Evolutionary conservation across 1,140 invertebrate species (phyloP), one percentile per base, ranked within the genome.

Genomic region (Calephelis virginiensis): DNA sequence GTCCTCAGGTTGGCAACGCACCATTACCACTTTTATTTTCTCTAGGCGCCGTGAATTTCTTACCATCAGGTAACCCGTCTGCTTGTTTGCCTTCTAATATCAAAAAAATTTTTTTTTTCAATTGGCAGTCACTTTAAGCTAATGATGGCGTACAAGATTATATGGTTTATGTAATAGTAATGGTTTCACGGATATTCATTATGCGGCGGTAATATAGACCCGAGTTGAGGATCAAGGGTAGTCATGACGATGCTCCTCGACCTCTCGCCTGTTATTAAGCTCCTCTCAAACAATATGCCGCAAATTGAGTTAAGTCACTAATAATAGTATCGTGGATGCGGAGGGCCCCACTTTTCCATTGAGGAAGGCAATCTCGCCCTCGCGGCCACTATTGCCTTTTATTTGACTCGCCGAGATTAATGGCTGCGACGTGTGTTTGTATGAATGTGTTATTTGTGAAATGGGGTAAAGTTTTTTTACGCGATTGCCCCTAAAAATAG

Each of bases 221-320:
- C 63, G 14, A 48, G 59, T 63, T 68, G 66, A 7, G 68, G 84
- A 85, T 86, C 78, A 80, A 76, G 81, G 76, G 84, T 87, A 83
- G 81, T 77, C 83, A 88, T 87, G 84, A 71, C 78, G 79, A 86
- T 85, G 78, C 72, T 75, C 71, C 74, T 69, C 78, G 74, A 77
- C 76, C 82, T 86, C 78, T 83, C 78, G 81, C 78, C 80, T 88
- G 81, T 89, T 88, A 90, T 90, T 89, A 90, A 84, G 82, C 81
- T 81, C 70, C 84, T 87, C 84, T 83, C 88, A 87, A 89, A 89
- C 88, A 91, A 89, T 91, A 91, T 83, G 81, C 85, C 85, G 67
- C 86, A 91, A 91, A 91, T 91, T 91, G 86, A 89, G 85, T 91
- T 89, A 91, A 91, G 83, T 89, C 83, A 82, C 82, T 91, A 91